Percentiles rank a stretch among this genome's conserved stretches.
Evolutionary conservation across 2,797 vertebrate species (phyloP).

Genomic region (Melanotaenia pygmaea): DNA sequence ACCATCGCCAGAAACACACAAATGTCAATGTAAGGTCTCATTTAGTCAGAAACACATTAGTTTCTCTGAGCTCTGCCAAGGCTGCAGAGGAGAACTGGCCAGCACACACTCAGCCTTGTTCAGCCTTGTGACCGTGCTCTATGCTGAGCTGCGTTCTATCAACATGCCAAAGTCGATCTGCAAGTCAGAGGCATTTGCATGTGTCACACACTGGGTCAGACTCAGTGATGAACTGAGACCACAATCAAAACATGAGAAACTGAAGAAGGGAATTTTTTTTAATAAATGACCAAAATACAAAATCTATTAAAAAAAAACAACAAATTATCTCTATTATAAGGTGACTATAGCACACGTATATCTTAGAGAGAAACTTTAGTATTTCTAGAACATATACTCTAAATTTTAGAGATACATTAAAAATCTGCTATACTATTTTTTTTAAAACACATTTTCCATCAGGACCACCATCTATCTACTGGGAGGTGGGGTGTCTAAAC

Average conservation of each 20-base stretch:
- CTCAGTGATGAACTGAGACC: slow-evolving; percentile 4
- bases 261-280: slow-evolving; percentile 23
- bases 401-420: slow-evolving; percentile 38
- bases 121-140: slow-evolving; percentile 53
- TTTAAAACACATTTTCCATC: background rate
- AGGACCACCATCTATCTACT: slow-evolving; percentile 1
- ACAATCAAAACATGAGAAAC: slow-evolving; percentile 16
- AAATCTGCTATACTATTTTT: background rate
- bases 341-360: slow-evolving; percentile 13
- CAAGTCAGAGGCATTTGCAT: slow-evolving; percentile 12
- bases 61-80: slow-evolving; percentile 50
- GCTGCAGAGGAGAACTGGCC: slow-evolving; percentile 46
- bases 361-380: background rate
- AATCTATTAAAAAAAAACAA: slow-evolving; percentile 40
- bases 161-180: slow-evolving; percentile 39
- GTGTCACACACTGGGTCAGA: background rate
- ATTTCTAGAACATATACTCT: slow-evolving; percentile 12
- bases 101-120: background rate
- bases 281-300: slow-evolving; percentile 29
- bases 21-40: slow-evolving; percentile 4
- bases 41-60: slow-evolving; percentile 14
- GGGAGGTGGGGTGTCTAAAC: background rate
- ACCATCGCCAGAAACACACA: slow-evolving; percentile 12
- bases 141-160: slow-evolving; percentile 56
- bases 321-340: slow-evolving; percentile 10